These are phyloP conservation scores for Coilia nasus DNA, from an alignment of 2,797 vertebrate genomes.

Conservation along the genomic window DNA sequence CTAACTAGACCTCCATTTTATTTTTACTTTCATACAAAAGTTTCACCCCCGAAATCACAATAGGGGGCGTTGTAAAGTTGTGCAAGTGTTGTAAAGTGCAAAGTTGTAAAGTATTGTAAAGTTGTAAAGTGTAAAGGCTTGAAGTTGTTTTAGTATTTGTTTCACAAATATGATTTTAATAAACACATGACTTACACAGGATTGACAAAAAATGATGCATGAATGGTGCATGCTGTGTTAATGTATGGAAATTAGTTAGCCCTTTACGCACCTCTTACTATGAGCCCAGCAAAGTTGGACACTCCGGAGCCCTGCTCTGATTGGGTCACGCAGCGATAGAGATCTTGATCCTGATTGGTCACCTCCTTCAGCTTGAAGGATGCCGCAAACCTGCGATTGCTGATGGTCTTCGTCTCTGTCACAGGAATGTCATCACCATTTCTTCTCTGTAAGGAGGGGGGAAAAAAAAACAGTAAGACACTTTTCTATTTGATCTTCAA, in stretches of 20 bases:
- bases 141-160: too few species aligned
- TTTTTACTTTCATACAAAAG: not conserved
- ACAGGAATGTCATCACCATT: constrained; percentile 98
- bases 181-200: too few species aligned
- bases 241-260: not conserved
- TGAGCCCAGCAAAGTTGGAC: constrained; percentile 95
- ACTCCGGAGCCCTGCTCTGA: constrained; percentile 95
- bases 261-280: constrained; percentile 86
- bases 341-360: constrained; percentile 91
- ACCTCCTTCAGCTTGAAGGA: constrained; percentile 94
- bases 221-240: too few species aligned
- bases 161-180: too few species aligned
- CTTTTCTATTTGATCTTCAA: not conserved
- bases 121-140: constrained; percentile 11
- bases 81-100: too few species aligned
- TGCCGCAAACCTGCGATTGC: constrained; percentile 95
- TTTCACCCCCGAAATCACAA: not conserved
- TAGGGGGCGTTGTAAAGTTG: not conserved
- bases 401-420: constrained; percentile 94
- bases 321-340: constrained; percentile 96
- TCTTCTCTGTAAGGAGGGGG: constrained; percentile 77
- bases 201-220: too few species aligned
- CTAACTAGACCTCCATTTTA: not conserved
- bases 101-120: not conserved
- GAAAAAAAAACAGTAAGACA: not conserved